Conservation (phyloP, 2,888 invertebrate genomes). For the Neelides folsomi region DNA sequence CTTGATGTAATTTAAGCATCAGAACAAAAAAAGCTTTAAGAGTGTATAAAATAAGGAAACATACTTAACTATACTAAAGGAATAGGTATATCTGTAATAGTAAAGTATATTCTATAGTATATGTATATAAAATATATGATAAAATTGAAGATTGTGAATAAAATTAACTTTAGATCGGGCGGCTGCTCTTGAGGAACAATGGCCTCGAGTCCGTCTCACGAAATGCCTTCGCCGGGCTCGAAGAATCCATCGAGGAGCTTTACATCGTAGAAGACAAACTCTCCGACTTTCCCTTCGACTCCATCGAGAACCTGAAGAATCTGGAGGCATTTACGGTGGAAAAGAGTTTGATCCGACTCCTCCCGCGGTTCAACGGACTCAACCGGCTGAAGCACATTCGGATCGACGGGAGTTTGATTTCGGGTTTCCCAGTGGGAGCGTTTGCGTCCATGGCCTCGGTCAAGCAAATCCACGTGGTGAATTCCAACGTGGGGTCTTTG, state of each 20-base stretch:
- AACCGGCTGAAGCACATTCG: conserved; percentile 55
- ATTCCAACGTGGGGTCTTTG: conserved; percentile 48
- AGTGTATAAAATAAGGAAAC: too few relatives aligned
- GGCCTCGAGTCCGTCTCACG: conserved; percentile 65
- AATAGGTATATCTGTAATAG: too few relatives aligned
- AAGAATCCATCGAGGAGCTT: conserved; percentile 62
- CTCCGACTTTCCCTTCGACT: conserved; percentile 63
- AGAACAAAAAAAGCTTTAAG: too few relatives aligned
- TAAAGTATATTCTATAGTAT: neutral
- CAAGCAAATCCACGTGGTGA: conserved; percentile 37
- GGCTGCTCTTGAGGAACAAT: conserved; percentile 71
- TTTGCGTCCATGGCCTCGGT: conserved; percentile 31
- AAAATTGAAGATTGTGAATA: too few relatives aligned
- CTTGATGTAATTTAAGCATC: too few relatives aligned
- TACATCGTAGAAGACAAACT: conserved; percentile 72
- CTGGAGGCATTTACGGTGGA: conserved; percentile 73
- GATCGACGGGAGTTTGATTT: conserved; percentile 51
- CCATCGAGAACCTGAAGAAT: conserved; percentile 56
- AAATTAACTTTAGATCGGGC: conserved; percentile 32
- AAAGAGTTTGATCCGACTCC: conserved; percentile 54
- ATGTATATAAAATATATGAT: neutral
- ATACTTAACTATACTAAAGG: too few relatives aligned
- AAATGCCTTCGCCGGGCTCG: conserved; percentile 66
- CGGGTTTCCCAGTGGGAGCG: conserved; percentile 37
- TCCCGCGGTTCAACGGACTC: conserved; percentile 58